Evolutionary conservation across 2,113 vertebrate genomes (phyloP), one percentile per base, ranked within the genome.

Genomic region (Verasper variegatus): DNA sequence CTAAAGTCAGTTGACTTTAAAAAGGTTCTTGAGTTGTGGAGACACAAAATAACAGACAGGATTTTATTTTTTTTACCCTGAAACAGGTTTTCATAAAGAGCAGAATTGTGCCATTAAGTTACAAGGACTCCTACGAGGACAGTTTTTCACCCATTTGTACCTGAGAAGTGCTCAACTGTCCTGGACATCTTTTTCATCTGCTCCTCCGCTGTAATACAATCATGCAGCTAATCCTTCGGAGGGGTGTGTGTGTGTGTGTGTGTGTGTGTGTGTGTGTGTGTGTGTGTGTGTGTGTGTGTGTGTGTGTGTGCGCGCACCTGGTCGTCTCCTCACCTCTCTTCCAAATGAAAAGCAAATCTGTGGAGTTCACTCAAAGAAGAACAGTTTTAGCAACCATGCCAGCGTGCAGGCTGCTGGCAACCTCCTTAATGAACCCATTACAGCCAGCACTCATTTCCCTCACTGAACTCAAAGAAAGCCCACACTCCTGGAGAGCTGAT

Each of bases 401-500:
- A 77, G 75, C 8, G 13, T 0, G 11, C 76, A 42, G 47, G 75
- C 85, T 81, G 83, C 80, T 86, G 85, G 87, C 80, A 84, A 83
- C 71, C 68, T 74, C 67, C 71, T 78, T 90, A 89, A 90, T 89
- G 89, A 88, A 84, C 68, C 81, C 72, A 90, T 89, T 91, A 88
- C 78, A 90, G 78, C 81, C 84, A 83, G 80, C 68, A 60, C 74
- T 84, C 76, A 75, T 89, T 89, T 89, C 74, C 79, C 57, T 70
- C 47, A 45, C 47, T 71, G 51, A 20, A n/a, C 20, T 54, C 51
- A 54, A n/a, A 54, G 51, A 54, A 54, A 54, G 51, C 51, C 51
- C 51, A 54, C 66, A 69, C 84, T 56, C n/a, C 54, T 56, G 54
- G 51, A 54, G 51, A 54, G 51, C 51, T 20, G 13, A 2, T n/a